phyloP scores from a whole-genome alignment of 2,113 vertebrate genomes.

The Atlantisia rogersi region DNA sequence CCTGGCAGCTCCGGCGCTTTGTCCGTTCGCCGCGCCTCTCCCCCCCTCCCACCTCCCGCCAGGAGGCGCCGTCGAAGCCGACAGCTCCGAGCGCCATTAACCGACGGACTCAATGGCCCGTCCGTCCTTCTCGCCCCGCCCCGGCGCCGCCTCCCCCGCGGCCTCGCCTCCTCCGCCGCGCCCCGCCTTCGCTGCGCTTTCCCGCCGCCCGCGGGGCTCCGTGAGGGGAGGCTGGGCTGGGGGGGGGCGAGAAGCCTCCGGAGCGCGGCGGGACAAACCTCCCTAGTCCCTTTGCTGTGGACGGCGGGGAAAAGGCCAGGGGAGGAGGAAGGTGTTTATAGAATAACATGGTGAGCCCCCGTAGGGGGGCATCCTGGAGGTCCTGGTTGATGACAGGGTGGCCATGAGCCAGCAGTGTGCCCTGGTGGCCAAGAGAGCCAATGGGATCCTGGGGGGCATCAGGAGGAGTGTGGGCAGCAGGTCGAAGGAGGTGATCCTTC shows the following conservation, averaged over 20 bases:
- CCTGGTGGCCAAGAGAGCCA: no score
- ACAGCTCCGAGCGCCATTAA: neutral
- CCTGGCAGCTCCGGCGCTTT: neutral
- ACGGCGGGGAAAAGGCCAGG: no score
- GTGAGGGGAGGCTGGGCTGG: neutral
- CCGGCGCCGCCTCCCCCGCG: neutral
- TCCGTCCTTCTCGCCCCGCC: neutral
- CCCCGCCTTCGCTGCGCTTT: neutral
- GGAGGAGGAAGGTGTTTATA: neutral
- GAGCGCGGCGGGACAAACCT: no score
- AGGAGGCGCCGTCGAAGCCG: no score
- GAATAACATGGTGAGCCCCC: neutral
- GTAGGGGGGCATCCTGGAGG: accelerated
- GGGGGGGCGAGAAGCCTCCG: accelerated
- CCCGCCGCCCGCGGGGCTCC: neutral
- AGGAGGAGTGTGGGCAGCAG: no score
- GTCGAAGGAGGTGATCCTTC: no score
- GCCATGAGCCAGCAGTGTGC: no score
- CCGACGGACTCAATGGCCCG: neutral
- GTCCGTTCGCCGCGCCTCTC: neutral
- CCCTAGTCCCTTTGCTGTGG: no score
- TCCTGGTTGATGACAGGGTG: no score
- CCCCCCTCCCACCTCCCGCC: neutral
- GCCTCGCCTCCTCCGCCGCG: neutral
- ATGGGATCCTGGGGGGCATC: no score